These are phyloP conservation scores for Ophion slaviceki DNA, from an alignment of 2,888 invertebrate genomes.

Conservation along the genomic window DNA sequence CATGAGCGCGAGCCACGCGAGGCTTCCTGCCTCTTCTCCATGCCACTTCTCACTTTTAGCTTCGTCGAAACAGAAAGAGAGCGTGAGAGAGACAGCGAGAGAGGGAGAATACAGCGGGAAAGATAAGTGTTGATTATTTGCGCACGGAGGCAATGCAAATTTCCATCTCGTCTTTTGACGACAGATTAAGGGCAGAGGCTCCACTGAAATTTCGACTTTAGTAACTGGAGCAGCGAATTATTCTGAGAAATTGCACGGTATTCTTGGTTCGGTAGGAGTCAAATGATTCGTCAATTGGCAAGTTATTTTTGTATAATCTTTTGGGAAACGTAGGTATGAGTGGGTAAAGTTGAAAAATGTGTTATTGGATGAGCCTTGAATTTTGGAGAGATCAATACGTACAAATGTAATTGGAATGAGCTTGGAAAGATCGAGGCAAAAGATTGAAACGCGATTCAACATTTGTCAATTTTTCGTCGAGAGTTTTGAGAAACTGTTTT, in stretches of 20 bases:
- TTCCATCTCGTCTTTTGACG: slow-evolving; percentile 38
- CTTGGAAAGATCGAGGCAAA: too few relatives aligned
- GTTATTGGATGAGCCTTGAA: neutral
- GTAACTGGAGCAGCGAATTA: neutral
- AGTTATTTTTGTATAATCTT: neutral
- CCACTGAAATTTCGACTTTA: neutral
- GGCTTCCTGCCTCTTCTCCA: slow-evolving; percentile 57
- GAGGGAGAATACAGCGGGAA: neutral
- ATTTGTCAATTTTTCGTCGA: too few relatives aligned
- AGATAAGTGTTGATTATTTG: slow-evolving; percentile 41
- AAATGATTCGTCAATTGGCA: neutral
- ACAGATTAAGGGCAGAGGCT: slow-evolving; percentile 28
- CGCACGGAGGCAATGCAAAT: slow-evolving; percentile 26
- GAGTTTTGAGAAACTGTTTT: too few relatives aligned
- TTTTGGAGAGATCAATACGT: too few relatives aligned
- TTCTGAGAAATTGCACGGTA: neutral
- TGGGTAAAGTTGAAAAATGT: neutral
- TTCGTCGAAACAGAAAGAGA: slow-evolving; percentile 28
- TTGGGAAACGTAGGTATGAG: neutral
- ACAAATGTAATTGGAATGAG: too few relatives aligned
- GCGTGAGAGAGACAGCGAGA: neutral
- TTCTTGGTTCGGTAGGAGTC: neutral
- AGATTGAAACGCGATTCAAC: too few relatives aligned
- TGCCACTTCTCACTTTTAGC: slow-evolving; percentile 57
- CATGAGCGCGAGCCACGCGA: slow-evolving; percentile 73